Conservation (phyloP, 2,888 invertebrate species). For the Horisme vitalbata region DNA sequence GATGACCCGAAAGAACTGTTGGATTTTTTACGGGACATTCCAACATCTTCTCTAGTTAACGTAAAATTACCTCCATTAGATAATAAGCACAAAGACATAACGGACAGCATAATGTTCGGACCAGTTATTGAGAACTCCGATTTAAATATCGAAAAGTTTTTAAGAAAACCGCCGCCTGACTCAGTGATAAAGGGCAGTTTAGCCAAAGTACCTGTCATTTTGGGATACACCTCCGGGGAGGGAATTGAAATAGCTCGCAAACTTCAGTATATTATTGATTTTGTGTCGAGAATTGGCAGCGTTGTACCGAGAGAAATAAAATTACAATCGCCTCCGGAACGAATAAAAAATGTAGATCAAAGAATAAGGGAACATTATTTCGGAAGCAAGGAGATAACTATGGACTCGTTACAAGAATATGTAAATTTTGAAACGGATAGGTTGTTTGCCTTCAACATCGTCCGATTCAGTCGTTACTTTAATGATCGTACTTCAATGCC, state of each 20-base stretch:
- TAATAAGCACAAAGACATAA: constrained; percentile 50
- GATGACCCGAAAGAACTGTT: constrained; percentile 61
- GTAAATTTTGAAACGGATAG: constrained; percentile 60
- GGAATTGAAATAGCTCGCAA: constrained; percentile 70
- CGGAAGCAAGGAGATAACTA: constrained; percentile 47
- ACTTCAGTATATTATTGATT: constrained; percentile 43
- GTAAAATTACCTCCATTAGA: constrained; percentile 59
- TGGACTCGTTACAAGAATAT: constrained; percentile 52
- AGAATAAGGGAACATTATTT: constrained; percentile 67
- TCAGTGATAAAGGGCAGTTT: constrained; percentile 53
- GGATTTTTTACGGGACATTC: constrained; percentile 56
- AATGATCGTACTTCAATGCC: constrained; percentile 43
- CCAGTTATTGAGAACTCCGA: constrained; percentile 69
- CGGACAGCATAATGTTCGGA: constrained; percentile 63
- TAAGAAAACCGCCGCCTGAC: constrained; percentile 53
- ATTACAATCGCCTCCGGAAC: constrained; percentile 50
- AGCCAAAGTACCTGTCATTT: constrained; percentile 63
- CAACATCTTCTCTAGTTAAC: constrained; percentile 57
- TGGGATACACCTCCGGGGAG: constrained; percentile 72
- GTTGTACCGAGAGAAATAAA: constrained; percentile 72
- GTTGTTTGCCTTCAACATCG: constrained; percentile 63
- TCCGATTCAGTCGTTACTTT: constrained; percentile 62
- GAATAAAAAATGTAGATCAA: constrained; percentile 46
- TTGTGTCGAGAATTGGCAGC: constrained; percentile 49
- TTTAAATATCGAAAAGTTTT: constrained; percentile 55